phyloP scores from a whole-genome alignment of 92 coral and sea anemone genomes.

The Zoanthus gigantus region DNA sequence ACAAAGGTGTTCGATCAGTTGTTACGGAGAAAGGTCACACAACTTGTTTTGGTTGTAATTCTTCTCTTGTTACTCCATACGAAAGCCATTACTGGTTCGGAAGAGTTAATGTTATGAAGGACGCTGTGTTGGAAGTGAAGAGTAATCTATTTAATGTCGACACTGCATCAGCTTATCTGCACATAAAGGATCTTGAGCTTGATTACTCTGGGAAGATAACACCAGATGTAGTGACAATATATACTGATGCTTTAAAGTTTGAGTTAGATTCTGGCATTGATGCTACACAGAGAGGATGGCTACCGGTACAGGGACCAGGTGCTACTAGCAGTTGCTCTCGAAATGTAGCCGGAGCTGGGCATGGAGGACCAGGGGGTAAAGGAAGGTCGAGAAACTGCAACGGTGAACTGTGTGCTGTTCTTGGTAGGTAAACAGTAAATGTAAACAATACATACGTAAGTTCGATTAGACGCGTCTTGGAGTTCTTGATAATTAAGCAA shows the following conservation, averaged over 20 bases:
- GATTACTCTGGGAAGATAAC: constrained; percentile 57
- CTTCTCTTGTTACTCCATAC: constrained; percentile 41
- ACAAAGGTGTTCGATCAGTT: constrained; percentile 54
- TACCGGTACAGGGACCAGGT: constrained; percentile 61
- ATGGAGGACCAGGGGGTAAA: constrained; percentile 73
- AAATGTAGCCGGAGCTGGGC: constrained; percentile 67
- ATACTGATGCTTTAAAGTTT: constrained; percentile 51
- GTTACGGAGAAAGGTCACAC: constrained; percentile 57
- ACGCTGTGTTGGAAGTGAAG: constrained; percentile 60
- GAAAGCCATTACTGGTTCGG: constrained; percentile 67
- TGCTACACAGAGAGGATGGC: constrained; percentile 60
- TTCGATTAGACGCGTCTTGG: too few relatives aligned
- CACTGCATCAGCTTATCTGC: constrained; percentile 47
- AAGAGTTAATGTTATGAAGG: constrained; percentile 57
- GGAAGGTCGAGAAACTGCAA: constrained; percentile 47
- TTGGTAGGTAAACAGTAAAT: constrained; percentile 1
- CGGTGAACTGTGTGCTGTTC: neutral
- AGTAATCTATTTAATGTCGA: constrained; percentile 53
- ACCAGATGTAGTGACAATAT: constrained; percentile 58
- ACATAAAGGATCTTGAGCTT: constrained; percentile 41
- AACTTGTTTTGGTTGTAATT: constrained; percentile 61
- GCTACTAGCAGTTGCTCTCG: constrained; percentile 35
- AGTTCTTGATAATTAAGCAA: too few relatives aligned
- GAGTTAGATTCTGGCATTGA: constrained; percentile 68
- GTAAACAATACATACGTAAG: too few relatives aligned